Conservation (phyloP, 2,113 vertebrate genomes). For the Pyrgilauda ruficollis region DNA sequence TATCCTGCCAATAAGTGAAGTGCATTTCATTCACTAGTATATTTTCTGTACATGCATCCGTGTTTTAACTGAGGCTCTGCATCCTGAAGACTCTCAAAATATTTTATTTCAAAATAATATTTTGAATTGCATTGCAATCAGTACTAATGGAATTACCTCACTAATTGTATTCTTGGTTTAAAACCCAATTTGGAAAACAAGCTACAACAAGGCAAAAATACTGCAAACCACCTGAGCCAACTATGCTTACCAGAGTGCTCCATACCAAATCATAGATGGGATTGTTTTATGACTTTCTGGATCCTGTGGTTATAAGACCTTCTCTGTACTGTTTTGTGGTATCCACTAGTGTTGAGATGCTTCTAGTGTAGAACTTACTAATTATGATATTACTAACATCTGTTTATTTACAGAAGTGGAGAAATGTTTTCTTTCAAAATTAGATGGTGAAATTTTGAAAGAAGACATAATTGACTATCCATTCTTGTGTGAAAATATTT, state of each 20-base stretch:
- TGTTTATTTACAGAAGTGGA: neutral
- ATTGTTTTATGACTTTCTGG: neutral
- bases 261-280: neutral
- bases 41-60: rapidly evolving
- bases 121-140: neutral
- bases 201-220: rapidly evolving
- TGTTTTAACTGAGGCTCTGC: neutral
- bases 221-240: neutral
- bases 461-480: neutral
- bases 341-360: neutral
- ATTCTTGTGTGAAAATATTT: neutral
- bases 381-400: neutral
- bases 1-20: neutral
- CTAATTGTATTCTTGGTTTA: neutral
- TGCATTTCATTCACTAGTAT: rapidly evolving
- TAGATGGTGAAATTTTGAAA: neutral
- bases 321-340: neutral
- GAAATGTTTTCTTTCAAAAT: neutral
- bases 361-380: neutral
- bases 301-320: neutral
- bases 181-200: neutral
- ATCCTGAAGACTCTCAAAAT: neutral
- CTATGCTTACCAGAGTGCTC: neutral
- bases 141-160: neutral
- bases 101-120: neutral